Base-by-base conservation (phyloP, 1,140 invertebrate species). In the Ladona fulva region DNA sequence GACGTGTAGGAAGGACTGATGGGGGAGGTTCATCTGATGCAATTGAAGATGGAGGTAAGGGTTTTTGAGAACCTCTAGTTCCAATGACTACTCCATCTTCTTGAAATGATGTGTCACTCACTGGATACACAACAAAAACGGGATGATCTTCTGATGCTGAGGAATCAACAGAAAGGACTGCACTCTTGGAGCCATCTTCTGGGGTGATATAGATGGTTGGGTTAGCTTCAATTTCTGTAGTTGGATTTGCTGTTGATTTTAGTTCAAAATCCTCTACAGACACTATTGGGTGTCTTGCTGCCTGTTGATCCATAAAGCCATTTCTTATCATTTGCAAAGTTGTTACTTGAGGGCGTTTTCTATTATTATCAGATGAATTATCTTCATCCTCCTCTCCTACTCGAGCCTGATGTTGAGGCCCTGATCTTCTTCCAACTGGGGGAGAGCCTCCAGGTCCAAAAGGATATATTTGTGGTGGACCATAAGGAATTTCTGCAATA, bases 61-160 rank as follows among this genome's bases (percentile, higher is more conserved):
- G 89, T 76, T 86, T 79, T 44, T 88, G 85, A 73, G 88, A 86
- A 5, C 88, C 89, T 29, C 86, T 83, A 0, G 85, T 88, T 8
- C 88, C 89, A 7, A 90, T 85, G 0, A 90, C 88, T 5, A 90
- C 88, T 12, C 84, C 85, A 74, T 86, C 87, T 29, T 88, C 88
- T 24, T 83, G 84, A 25, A 86, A 84, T n/a, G 83, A 83, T 6
- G 79, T 82, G 74, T 88, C 85, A 74, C 89, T 89, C 0, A 88
- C 86, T 3, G 91, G 90, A 80, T 91, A 92, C 0, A 91, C 90
- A 0, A 91, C 88, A 80, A 91, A 91, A 8, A 89, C 87, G 0
- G 88, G 86, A 24, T 73, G 78, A 24, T 77, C 44, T 42, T 78
- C 76, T 29, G 79, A 76, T 16, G 59, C 14, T 37, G 74, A 66